These are phyloP conservation scores for Chitala chitala DNA, from an alignment of 2,113 vertebrate species.

Conservation along the genomic window DNA sequence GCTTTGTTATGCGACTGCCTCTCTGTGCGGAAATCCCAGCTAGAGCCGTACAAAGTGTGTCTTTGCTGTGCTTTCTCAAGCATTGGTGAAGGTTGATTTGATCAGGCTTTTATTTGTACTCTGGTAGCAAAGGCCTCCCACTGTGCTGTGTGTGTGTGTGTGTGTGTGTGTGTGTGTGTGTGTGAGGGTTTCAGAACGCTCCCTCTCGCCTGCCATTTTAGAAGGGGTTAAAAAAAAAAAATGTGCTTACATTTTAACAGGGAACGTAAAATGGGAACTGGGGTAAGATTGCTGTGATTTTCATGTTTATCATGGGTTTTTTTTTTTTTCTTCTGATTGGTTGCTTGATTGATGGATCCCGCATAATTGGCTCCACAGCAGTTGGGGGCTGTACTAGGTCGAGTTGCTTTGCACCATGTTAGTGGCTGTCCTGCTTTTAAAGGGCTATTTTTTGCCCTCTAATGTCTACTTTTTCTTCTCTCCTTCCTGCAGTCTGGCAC, in stretches of 20 bases:
- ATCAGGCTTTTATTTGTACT: conserved; percentile 12
- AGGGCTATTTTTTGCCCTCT: background rate
- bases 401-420: background rate
- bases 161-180: background rate
- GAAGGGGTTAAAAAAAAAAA: background rate
- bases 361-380: background rate
- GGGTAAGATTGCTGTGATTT: background rate
- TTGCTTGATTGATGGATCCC: conserved; percentile 1
- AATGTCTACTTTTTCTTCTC: background rate
- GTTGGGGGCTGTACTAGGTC: background rate
- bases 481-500: background rate
- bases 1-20: conserved; percentile 10
- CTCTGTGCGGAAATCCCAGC: background rate
- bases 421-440: conserved; percentile 1
- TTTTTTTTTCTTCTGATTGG: background rate
- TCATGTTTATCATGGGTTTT: background rate
- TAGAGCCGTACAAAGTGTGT: background rate
- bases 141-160: background rate
- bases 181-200: background rate
- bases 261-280: background rate
- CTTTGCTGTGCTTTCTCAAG: conserved; percentile 3
- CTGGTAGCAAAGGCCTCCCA: conserved; percentile 6
- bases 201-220: background rate
- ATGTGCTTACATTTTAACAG: background rate
- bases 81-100: conserved; percentile 3